Conservation (phyloP, 1,140 invertebrate species). For the Sweltsa coloradensis region DNA sequence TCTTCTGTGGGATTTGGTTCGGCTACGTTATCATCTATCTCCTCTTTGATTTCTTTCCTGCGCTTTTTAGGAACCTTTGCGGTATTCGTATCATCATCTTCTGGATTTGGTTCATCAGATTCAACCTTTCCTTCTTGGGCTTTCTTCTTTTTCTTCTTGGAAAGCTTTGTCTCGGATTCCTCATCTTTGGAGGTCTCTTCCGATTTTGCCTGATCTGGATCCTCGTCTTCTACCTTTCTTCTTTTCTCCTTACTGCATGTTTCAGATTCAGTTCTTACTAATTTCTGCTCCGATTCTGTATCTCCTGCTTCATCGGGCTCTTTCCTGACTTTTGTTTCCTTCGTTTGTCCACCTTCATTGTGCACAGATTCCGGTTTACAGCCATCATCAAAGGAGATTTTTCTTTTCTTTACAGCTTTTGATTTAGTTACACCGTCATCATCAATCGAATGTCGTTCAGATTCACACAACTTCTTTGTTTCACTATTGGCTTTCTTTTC, state of each 20-base stretch:
- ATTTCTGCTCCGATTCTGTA: conserved; percentile 23
- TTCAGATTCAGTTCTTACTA: conserved; percentile 1
- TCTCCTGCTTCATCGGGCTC: too few relatives aligned
- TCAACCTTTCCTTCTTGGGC: conserved; percentile 14
- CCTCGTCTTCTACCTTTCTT: conserved; percentile 12
- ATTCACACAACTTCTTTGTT: too few relatives aligned
- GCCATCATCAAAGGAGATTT: too few relatives aligned
- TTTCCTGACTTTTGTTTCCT: too few relatives aligned
- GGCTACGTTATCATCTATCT: conserved; percentile 14
- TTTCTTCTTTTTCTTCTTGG: conserved; percentile 3
- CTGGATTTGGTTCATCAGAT: conserved; percentile 1
- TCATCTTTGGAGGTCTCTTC: neutral
- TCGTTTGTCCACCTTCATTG: too few relatives aligned
- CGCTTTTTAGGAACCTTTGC: neutral
- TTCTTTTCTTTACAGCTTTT: too few relatives aligned
- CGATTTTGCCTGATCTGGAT: conserved; percentile 16
- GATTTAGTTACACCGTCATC: too few relatives aligned
- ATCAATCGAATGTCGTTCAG: too few relatives aligned
- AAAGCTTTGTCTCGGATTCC: neutral
- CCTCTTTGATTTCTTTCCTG: conserved; percentile 7
- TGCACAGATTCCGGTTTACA: too few relatives aligned
- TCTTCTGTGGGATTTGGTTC: conserved; percentile 10
- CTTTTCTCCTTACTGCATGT: neutral
- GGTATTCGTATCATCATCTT: conserved; percentile 10
- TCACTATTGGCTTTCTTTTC: too few relatives aligned